Evolutionary conservation across 2,113 vertebrate species (phyloP).

Genomic region (Vimba vimba): DNA sequence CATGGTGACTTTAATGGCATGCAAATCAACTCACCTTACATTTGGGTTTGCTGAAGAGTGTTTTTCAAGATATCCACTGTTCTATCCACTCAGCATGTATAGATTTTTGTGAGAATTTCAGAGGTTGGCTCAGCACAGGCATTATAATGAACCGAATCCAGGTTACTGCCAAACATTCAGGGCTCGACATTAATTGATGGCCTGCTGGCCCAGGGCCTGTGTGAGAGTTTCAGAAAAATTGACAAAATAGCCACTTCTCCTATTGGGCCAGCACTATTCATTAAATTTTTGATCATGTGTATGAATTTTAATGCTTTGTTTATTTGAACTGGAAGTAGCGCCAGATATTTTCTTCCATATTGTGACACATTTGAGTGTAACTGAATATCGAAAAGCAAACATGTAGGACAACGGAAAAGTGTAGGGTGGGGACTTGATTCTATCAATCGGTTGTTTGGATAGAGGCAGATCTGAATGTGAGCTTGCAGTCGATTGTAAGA

Average conservation of each 20-base stretch:
- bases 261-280: neutral
- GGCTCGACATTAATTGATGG: neutral
- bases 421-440: neutral
- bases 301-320: neutral
- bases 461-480: no score
- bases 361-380: neutral
- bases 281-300: neutral
- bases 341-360: neutral
- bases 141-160: constrained; percentile 8
- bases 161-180: neutral
- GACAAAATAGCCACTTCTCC: neutral
- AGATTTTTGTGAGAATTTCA: constrained; percentile 17
- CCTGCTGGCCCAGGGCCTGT: neutral
- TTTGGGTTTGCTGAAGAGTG: neutral
- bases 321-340: neutral
- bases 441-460: no score
- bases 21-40: neutral
- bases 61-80: neutral
- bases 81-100: neutral
- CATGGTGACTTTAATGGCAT: neutral
- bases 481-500: no score
- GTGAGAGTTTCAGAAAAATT: neutral
- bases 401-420: neutral
- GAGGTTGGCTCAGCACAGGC: neutral
- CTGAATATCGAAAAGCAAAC: neutral